Evolutionary conservation across 2,113 vertebrate genomes (phyloP), one percentile per base, ranked within the genome.

Genomic region (Sprattus sprattus): DNA sequence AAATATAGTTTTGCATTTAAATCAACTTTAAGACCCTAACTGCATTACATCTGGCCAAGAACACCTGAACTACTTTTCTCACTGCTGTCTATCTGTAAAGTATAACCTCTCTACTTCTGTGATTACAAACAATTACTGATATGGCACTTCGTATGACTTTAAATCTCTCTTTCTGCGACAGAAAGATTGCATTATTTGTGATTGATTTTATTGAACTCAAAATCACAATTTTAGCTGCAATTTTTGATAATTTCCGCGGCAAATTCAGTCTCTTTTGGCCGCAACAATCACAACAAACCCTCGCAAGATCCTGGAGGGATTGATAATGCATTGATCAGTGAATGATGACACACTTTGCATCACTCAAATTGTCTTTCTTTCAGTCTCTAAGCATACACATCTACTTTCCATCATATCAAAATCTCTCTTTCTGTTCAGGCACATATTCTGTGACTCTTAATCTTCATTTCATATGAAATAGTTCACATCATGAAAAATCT

Each of bases 1-100:
- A 71, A 32, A 71, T 71, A 71, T 71, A 71, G 64, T 71, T 71
- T 28, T 10, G 25, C n/a, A 28, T 71, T 71, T 71, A 71, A 71
- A 71, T 71, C 22, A 71, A 28, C 28, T 15, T 71, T 9, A 71
- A 13, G 64, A 28, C n/a, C 64, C 60, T 32, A 28, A 13, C 10
- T 71, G 64, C 39, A 39, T 39, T 39, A 71, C 25, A 71, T 71
- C 64, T 71, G 64, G 64, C 64, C 64, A 71, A 13, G 25, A 71
- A 71, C 64, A 28, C 32, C 25, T 71, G 64, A 71, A 71, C 64
- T 32, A 13, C 25, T 13, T 71, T 10, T 71, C 64, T 28, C n/a
- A 71, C 7, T 6, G 64, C 28, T 25, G 60, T n/a, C n/a, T 10
- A 32, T 28, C 64, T 32, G 64, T 28, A 25, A 71, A 32, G 28